These are phyloP conservation scores for Tyrophagus putrescentiae DNA, from an alignment of 1,140 invertebrate species.

Conservation along the genomic window DNA sequence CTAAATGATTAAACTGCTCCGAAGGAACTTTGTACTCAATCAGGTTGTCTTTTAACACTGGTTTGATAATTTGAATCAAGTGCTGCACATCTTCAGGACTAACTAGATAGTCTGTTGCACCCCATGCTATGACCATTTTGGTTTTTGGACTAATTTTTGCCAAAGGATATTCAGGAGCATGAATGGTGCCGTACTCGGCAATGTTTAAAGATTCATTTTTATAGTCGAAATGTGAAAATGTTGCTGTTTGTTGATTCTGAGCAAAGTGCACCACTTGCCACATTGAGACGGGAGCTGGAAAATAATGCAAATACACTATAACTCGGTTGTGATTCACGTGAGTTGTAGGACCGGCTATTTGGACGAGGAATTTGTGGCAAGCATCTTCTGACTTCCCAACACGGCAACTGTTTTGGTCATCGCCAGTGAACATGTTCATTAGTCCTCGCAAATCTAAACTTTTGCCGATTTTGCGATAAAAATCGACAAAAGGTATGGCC, in stretches of 20 bases:
- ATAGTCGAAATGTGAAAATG: constrained; percentile 18
- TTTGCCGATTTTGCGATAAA: not conserved
- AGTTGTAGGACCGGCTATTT: not conserved
- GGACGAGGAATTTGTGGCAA: not conserved
- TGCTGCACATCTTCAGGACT: not conserved
- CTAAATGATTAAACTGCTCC: constrained; percentile 26
- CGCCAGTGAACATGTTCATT: not conserved
- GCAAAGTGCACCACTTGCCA: constrained; percentile 14
- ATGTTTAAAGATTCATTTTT: not conserved
- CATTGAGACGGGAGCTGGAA: not conserved
- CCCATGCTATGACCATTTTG: not conserved
- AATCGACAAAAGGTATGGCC: not conserved
- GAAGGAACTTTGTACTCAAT: constrained; percentile 9
- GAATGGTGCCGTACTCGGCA: not conserved
- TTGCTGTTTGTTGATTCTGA: not conserved
- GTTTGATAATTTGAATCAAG: not conserved
- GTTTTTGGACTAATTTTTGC: not conserved
- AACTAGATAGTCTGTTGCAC: constrained; percentile 16
- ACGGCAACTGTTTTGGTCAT: not conserved
- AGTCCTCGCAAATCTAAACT: too few species aligned
- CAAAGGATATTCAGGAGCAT: constrained; percentile 15
- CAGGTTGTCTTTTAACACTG: not conserved
- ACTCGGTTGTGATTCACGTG: not conserved
- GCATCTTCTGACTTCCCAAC: not conserved
- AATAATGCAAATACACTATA: not conserved